Evolutionary conservation across 1,140 invertebrate genomes (phyloP).

Genomic region (Ephestia elutella): DNA sequence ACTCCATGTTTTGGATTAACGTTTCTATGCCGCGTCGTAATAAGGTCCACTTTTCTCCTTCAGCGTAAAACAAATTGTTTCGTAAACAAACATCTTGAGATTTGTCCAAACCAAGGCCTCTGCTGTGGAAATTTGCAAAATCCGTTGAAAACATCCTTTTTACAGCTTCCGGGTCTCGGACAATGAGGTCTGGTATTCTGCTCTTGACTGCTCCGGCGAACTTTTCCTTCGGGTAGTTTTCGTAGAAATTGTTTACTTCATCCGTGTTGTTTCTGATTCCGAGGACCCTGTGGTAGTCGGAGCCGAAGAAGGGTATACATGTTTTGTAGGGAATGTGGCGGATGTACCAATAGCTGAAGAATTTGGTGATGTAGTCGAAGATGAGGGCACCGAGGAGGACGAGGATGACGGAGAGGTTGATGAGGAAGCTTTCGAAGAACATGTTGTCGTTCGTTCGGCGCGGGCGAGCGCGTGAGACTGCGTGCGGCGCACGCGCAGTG

Average conservation of each 20-base stretch:
- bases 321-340: conserved; percentile 55
- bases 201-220: conserved; percentile 69
- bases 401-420: conserved; percentile 46
- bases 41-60: conserved; percentile 66
- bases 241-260: conserved; percentile 53
- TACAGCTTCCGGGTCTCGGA: conserved; percentile 75
- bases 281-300: conserved; percentile 55
- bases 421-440: conserved; percentile 65
- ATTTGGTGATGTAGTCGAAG: conserved; percentile 66
- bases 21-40: conserved; percentile 46
- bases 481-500: conserved; percentile 31
- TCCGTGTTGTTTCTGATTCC: conserved; percentile 45
- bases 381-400: conserved; percentile 47
- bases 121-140: conserved; percentile 72
- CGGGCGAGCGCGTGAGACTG: conserved; percentile 24
- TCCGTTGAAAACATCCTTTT: conserved; percentile 75
- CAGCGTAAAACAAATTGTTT: conserved; percentile 69
- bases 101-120: conserved; percentile 64
- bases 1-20: conserved; percentile 36
- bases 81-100: conserved; percentile 69
- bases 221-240: conserved; percentile 41
- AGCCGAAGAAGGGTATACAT: conserved; percentile 55
- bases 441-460: conserved; percentile 49
- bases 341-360: conserved; percentile 68
- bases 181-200: conserved; percentile 71